Base-by-base conservation (phyloP, 2,888 invertebrate genomes). In the Stegana nigrithorax region DNA sequence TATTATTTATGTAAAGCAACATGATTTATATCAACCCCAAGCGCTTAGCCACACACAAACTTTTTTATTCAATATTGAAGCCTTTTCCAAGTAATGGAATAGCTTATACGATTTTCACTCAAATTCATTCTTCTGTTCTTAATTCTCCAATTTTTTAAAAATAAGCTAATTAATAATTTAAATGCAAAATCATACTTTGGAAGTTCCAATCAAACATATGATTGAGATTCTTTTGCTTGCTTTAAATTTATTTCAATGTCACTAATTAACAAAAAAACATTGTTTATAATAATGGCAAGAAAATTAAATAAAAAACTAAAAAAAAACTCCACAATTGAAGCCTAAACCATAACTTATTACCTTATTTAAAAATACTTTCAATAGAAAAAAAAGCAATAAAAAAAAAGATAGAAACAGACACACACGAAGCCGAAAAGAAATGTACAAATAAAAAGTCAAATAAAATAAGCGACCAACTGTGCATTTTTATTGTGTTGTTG, bases 241-340 rank as follows among this genome's bases (percentile, higher is more conserved):
- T 29, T 7, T 10, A 29, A 29, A 29, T 6, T 29, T 29, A 29
- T 29, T 7, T 6, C 6, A 29, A 29, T 7, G 10, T 29, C 29
- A 29, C 6, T n/a, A 51, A 14, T 25, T 51, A 51, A 10, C 12
- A 27, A 51, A 27, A 51, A 14, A 51, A 51, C 63, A 67, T 66
- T 68, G 78, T 73, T 68, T 73, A 66, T 73, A 64, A 29, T 29
- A 29, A 29, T 29, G 6, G 10, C 29, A 39, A 39, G 65, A 59
- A 66, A 67, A 69, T 67, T 71, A 72, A 73, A 72, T 71, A 67
- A 73, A 65, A 65, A 36, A 50, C 29, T 45, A 63, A 56, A 60
- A 17, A 56, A 44, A 14, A 4, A 51, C 10, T 14, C 27, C 12
- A n/a, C 27, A 26, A 51, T 14, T 26, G 5, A 12, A 10, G 14